These are phyloP conservation scores for Podarcis muralis DNA, from an alignment of 2,113 vertebrate species.

Conservation along the genomic window DNA sequence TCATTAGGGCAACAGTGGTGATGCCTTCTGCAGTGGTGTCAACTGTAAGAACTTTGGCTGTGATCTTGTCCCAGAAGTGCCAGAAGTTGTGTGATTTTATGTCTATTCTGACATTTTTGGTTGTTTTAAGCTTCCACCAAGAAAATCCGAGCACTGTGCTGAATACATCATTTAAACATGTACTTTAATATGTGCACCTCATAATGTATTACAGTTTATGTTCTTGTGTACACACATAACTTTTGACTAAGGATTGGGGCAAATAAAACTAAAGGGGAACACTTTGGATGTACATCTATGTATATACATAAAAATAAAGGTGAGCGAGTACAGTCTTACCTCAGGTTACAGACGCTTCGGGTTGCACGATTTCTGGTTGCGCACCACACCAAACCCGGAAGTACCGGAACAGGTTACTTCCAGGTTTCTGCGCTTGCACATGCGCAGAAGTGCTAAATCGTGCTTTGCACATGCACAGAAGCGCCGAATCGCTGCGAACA, in stretches of 20 bases:
- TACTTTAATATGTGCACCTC: not conserved
- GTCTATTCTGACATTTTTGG: not conserved
- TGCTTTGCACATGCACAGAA: no score
- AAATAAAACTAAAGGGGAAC: not conserved
- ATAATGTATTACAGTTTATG: not conserved
- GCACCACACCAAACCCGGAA: no score
- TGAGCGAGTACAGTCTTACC: not conserved
- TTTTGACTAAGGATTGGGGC: not conserved
- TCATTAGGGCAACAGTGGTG: not conserved
- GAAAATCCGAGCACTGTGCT: not conserved
- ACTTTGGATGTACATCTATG: not conserved
- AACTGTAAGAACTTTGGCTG: not conserved
- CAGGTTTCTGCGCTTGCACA: no score
- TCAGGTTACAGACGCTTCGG: no score
- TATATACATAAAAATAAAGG: not conserved
- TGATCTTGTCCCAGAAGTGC: not conserved
- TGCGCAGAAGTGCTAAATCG: no score
- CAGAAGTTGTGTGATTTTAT: not conserved
- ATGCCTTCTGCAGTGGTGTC: not conserved
- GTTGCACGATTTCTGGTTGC: no score
- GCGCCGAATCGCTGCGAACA: accelerated
- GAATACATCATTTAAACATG: not conserved
- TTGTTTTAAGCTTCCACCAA: not conserved
- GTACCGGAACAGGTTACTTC: no score
- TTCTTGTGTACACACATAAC: not conserved